Evolutionary conservation across 1,140 invertebrate genomes (phyloP).

Genomic region (Drosophila pruinosa): DNA sequence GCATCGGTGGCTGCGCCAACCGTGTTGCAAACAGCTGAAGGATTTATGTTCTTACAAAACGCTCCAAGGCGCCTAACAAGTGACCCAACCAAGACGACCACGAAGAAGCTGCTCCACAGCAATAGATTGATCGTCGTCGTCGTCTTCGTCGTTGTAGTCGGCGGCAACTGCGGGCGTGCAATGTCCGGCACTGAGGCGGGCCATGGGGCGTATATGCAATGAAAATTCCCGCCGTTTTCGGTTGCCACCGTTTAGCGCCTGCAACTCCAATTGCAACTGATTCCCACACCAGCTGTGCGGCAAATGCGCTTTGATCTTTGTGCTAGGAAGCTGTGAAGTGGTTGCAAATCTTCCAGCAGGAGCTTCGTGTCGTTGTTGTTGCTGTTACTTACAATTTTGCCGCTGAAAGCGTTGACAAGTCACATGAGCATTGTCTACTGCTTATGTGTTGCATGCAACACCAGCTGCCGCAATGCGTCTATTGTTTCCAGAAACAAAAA

Average conservation of each 20-base stretch:
- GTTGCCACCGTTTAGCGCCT: constrained; percentile 74
- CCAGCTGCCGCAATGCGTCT: constrained; percentile 10
- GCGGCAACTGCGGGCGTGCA: constrained; percentile 1
- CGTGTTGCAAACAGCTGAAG: constrained; percentile 65
- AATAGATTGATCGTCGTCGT: constrained; percentile 70
- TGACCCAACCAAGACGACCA: constrained; percentile 47
- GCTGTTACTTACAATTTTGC: constrained; percentile 14
- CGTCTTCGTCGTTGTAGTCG: constrained; percentile 36
- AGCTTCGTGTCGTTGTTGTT: constrained; percentile 26
- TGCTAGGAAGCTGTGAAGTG: constrained; percentile 61
- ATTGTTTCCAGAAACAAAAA: constrained; percentile 20
- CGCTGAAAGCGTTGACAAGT: constrained; percentile 66
- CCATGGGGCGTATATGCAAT: constrained; percentile 74
- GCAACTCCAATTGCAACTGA: constrained; percentile 39
- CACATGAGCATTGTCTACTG: constrained; percentile 67
- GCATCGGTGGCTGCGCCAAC: constrained; percentile 6
- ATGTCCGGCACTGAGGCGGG: constrained; percentile 25
- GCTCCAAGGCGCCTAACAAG: constrained; percentile 77
- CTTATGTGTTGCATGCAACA: constrained; percentile 31
- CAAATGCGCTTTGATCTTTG: constrained; percentile 61
- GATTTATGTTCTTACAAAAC: constrained; percentile 81
- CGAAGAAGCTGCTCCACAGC: constrained; percentile 17
- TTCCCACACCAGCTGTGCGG: constrained; percentile 64
- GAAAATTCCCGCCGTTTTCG: constrained; percentile 65
- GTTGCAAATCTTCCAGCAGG: constrained; percentile 55